Evolutionary conservation across 2,113 vertebrate species (phyloP).

Genomic region (Lutjanus erythropterus): DNA sequence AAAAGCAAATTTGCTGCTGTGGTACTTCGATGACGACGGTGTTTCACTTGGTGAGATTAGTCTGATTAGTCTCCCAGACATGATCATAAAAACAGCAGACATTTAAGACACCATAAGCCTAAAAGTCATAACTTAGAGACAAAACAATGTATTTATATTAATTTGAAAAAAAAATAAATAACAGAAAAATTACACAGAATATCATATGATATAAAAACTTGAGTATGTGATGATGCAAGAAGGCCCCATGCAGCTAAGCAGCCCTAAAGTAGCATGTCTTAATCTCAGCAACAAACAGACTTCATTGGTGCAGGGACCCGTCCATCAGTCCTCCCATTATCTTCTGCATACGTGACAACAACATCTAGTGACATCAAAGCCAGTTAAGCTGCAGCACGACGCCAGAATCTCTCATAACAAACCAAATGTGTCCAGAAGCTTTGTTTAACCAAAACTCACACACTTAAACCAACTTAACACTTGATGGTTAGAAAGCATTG

Average conservation of each 20-base stretch:
- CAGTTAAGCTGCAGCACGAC: slow-evolving; percentile 48
- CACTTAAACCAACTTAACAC: neutral
- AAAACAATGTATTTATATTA: neutral
- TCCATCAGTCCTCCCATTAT: slow-evolving; percentile 62
- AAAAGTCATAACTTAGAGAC: neutral
- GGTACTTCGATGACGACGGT: neutral
- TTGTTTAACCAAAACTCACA: slow-evolving; percentile 34
- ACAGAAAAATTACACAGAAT: slow-evolving; percentile 8
- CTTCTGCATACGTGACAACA: slow-evolving; percentile 51
- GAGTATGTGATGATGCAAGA: slow-evolving; percentile 24
- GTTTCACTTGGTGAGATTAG: neutral
- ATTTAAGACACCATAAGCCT: neutral
- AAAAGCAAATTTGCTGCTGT: neutral
- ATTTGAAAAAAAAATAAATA: neutral
- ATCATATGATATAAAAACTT: neutral
- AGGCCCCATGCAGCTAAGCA: slow-evolving; percentile 31
- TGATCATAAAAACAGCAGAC: neutral
- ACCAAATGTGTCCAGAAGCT: neutral
- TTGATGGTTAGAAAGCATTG: slow-evolving; percentile 21
- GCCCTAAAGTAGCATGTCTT: slow-evolving; percentile 39
- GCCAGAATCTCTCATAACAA: slow-evolving; percentile 47
- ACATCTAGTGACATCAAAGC: slow-evolving; percentile 64
- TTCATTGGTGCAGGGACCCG: slow-evolving; percentile 37
- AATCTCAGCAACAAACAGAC: slow-evolving; percentile 53
- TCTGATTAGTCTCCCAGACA: neutral